A percentile compares a stretch with the other conserved stretches of the same genome.
Evolutionary conservation across 2,113 vertebrate genomes (phyloP).

Genomic region (Salvelinus alpinus): DNA sequence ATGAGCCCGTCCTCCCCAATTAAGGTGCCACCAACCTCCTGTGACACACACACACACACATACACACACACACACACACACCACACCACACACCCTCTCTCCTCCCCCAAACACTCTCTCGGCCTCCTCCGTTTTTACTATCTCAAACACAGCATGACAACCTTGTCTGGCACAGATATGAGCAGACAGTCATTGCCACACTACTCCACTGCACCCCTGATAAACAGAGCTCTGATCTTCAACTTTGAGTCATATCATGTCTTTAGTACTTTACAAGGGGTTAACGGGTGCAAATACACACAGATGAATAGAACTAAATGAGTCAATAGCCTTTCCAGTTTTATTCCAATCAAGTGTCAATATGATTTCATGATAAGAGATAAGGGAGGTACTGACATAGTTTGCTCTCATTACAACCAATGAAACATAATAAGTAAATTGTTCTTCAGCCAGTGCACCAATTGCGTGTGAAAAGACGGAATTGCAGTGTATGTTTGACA

Average conservation of each 20-base stretch:
- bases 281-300: no score
- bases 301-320: no score
- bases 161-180: constrained; percentile 10
- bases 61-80: not conserved
- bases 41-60: not conserved
- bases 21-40: no score
- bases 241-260: constrained; percentile 7
- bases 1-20: not conserved
- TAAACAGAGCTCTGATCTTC: not conserved
- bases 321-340: not conserved
- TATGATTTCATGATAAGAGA: not conserved
- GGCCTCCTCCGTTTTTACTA: not conserved
- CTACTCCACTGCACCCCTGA: not conserved
- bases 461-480: not conserved
- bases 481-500: not conserved
- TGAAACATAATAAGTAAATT: not conserved
- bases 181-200: constrained; percentile 5
- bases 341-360: not conserved
- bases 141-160: not conserved
- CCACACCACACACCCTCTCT: constrained; percentile 6
- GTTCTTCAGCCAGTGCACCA: not conserved
- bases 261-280: not conserved
- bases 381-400: not conserved
- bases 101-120: not conserved
- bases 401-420: no score